A percentile compares a stretch with the other conserved stretches of the same genome.
Conservation (phyloP, 2,888 invertebrate genomes). For the Sylvicola fuscatus region DNA sequence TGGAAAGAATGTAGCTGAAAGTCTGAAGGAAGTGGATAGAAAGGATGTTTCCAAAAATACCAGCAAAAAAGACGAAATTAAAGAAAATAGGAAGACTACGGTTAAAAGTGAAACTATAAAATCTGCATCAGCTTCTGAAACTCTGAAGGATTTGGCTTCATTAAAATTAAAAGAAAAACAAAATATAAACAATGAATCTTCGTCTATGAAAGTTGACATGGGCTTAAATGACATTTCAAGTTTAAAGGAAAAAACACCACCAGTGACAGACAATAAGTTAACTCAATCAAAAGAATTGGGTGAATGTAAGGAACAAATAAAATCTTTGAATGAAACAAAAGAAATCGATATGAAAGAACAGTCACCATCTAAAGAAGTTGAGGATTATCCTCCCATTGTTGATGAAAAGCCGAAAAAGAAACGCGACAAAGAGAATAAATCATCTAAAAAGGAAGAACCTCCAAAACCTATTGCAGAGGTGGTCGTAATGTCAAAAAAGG, state of each 20-base stretch:
- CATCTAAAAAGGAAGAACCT: not conserved
- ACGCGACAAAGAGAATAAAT: not conserved
- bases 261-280: not conserved
- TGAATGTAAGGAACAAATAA: too few species aligned
- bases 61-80: not conserved
- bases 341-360: too few species aligned
- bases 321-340: too few species aligned
- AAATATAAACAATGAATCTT: not conserved
- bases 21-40: not conserved
- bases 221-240: not conserved
- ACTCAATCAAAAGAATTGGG: too few species aligned
- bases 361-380: too few species aligned
- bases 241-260: not conserved
- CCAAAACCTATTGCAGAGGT: not conserved
- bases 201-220: not conserved
- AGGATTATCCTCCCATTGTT: too few species aligned
- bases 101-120: too few species aligned
- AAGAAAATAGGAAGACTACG: too few species aligned
- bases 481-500: not conserved
- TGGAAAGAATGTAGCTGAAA: not conserved
- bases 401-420: not conserved
- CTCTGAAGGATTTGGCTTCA: too few species aligned
- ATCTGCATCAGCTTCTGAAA: too few species aligned
- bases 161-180: too few species aligned
- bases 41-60: not conserved